Percentiles rank a stretch among this genome's conserved stretches.
Conservation (phyloP, 2,888 invertebrate species). For the Serrognathus titanus region DNA sequence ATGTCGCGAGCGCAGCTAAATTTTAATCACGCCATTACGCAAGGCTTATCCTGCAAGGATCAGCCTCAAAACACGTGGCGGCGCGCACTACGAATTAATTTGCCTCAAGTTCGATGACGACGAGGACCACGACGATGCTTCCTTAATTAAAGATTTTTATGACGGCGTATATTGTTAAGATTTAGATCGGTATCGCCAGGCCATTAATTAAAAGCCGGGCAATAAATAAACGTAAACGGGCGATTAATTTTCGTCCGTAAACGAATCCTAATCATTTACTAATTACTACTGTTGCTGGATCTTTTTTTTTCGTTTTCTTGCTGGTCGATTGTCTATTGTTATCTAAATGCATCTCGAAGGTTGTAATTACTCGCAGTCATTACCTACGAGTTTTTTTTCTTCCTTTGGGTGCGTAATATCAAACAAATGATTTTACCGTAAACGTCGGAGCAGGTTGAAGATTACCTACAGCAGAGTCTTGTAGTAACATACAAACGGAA, state of each 20-base stretch:
- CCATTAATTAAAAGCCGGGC: neutral
- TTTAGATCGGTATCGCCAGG: conserved; percentile 1
- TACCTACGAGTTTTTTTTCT: neutral
- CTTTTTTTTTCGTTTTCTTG: neutral
- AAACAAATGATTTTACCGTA: too few relatives aligned
- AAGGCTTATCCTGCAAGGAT: too few relatives aligned
- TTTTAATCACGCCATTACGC: too few relatives aligned
- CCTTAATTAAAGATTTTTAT: conserved; percentile 2
- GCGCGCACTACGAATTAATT: too few relatives aligned
- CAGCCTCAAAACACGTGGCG: too few relatives aligned
- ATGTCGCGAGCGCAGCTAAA: too few relatives aligned
- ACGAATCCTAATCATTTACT: conserved; percentile 3
- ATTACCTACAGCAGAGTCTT: too few relatives aligned
- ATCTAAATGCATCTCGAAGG: neutral
- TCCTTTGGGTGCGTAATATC: too few relatives aligned
- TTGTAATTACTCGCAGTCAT: neutral
- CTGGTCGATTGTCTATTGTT: neutral
- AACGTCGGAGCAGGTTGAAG: too few relatives aligned
- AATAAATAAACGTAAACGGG: conserved; percentile 2
- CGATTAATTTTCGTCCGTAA: conserved; percentile 1
- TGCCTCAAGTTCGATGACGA: too few relatives aligned
- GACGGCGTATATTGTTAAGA: conserved; percentile 1
- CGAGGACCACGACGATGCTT: neutral
- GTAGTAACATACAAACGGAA: too few relatives aligned
- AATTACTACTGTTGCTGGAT: neutral